Percentiles rank a stretch among this genome's conserved stretches.
Conservation (phyloP, 2,888 invertebrate genomes). For the Athetis lepigone region DNA sequence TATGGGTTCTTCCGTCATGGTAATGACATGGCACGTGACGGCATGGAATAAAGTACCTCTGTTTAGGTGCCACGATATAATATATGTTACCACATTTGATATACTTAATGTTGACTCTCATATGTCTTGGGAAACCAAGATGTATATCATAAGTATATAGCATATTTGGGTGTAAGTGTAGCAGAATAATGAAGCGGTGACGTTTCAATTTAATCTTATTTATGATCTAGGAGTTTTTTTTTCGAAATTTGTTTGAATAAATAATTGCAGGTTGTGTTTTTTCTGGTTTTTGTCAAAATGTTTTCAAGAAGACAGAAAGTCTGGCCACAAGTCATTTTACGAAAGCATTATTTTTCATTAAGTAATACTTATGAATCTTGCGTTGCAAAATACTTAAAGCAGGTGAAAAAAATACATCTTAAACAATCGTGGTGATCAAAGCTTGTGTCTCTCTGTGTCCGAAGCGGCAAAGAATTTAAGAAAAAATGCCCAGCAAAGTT, state of each 20-base stretch:
- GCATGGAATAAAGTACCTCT: conserved; percentile 55
- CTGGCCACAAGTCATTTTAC: no score
- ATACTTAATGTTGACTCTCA: conserved; percentile 41
- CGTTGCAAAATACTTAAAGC: no score
- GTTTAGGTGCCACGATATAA: conserved; percentile 46
- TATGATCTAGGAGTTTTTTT: background rate
- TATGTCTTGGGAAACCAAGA: conserved; percentile 34
- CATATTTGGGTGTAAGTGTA: background rate
- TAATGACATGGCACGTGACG: conserved; percentile 59
- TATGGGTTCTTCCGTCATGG: conserved; percentile 52
- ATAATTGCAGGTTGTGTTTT: background rate
- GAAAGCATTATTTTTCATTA: no score
- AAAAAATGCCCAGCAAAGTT: no score
- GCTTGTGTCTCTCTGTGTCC: no score
- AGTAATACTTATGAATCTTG: no score
- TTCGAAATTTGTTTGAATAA: background rate
- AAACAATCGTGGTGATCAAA: no score
- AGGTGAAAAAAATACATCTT: no score
- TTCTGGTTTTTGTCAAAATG: no score
- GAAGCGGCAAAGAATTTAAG: no score
- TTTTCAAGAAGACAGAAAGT: no score
- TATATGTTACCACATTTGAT: conserved; percentile 51
- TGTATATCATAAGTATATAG: conserved; percentile 41
- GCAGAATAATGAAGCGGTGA: background rate
- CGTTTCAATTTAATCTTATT: background rate